Percentiles rank a stretch among this genome's conserved stretches.
These are phyloP conservation scores for Brachionus angularis DNA, from an alignment of 1,140 invertebrate genomes.

Conservation along the genomic window DNA sequence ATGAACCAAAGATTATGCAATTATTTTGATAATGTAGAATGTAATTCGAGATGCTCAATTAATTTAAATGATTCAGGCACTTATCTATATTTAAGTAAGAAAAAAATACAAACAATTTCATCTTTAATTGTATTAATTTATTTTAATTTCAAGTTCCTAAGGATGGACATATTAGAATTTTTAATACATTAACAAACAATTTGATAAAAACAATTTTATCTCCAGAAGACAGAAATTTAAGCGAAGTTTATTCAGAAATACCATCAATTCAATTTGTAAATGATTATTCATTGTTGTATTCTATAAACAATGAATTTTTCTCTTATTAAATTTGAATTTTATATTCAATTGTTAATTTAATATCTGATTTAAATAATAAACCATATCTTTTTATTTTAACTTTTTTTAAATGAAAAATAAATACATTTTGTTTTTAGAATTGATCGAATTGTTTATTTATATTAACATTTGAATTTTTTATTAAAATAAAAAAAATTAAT, in stretches of 20 bases:
- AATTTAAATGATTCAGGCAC: neutral
- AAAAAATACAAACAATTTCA: neutral
- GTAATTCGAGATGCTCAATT: slow-evolving; percentile 28
- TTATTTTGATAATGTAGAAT: neutral
- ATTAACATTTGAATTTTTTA: neutral
- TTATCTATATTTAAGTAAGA: slow-evolving; percentile 21
- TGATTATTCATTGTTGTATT: slow-evolving; percentile 1
- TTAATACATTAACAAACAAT: neutral
- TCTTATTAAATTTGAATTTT: neutral
- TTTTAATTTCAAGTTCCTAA: neutral
- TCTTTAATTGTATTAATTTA: neutral
- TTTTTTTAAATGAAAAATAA: neutral
- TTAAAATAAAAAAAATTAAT: neutral
- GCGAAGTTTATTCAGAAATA: slow-evolving; percentile 7
- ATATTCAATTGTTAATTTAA: too few relatives aligned
- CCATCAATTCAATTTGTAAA: slow-evolving; percentile 14
- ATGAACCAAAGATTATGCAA: neutral
- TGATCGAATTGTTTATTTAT: neutral
- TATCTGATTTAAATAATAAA: too few relatives aligned
- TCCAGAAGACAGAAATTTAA: neutral
- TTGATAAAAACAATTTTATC: slow-evolving; percentile 36
- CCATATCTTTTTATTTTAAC: too few relatives aligned
- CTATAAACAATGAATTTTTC: neutral
- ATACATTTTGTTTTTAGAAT: neutral
- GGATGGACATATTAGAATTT: slow-evolving; percentile 36